These are phyloP conservation scores for Patella pellucida DNA, from an alignment of 2,888 invertebrate species.

Conservation along the genomic window DNA sequence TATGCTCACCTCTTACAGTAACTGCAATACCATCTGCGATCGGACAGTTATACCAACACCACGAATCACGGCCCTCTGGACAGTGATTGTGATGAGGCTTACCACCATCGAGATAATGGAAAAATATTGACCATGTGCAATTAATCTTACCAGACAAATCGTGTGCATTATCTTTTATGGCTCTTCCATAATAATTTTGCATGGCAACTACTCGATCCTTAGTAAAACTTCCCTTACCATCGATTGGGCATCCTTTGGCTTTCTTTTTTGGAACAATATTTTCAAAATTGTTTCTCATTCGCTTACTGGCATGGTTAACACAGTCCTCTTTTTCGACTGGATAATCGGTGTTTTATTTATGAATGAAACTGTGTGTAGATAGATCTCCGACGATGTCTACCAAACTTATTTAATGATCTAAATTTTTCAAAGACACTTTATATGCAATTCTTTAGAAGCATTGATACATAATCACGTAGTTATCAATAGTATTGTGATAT, in stretches of 20 bases:
- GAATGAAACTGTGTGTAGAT: no score
- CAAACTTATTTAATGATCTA: no score
- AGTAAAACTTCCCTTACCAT: conserved; percentile 1
- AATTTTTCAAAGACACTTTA: no score
- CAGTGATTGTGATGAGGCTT: no score
- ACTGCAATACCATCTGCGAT: not conserved
- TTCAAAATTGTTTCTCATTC: conserved; percentile 1
- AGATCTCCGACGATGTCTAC: no score
- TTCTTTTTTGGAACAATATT: not conserved
- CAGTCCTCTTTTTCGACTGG: conserved; percentile 1
- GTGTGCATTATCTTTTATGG: conserved; percentile 10
- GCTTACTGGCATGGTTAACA: not conserved
- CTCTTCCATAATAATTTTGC: conserved; percentile 16
- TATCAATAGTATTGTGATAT: no score
- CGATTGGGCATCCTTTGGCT: not conserved
- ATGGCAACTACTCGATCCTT: conserved; percentile 4
- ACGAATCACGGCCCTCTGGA: no score
- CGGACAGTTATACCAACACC: no score
- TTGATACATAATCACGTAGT: no score
- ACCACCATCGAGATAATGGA: not conserved
- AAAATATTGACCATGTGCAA: not conserved
- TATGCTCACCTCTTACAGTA: not conserved
- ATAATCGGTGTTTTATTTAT: not conserved
- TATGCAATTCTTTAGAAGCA: no score
- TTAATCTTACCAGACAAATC: no score